Base-by-base conservation (phyloP, 2,797 vertebrate genomes). In the Halcyon badia region DNA sequence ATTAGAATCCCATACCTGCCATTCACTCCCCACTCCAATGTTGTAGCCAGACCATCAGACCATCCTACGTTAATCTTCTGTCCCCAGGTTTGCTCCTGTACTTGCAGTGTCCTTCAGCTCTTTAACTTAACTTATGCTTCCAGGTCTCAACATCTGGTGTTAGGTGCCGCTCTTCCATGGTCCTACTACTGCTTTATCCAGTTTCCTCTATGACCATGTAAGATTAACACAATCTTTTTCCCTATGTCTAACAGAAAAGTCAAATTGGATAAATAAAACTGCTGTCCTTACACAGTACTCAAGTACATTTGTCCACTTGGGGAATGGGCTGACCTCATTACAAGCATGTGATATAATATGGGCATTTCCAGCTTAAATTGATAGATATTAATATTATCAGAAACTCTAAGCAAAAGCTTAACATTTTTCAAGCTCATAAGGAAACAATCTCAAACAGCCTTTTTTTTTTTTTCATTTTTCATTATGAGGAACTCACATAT, bases 121-220 rank as follows among this genome's bases (percentile, higher is more conserved):
- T 56, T 58, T 15, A 62, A 70, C 6, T 84, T 33, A 25, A 70
- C 6, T 82, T 33, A 30, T 1, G 1, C 44, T 76, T 80, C 56
- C 41, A 83, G 26, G 14, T n/a, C 44, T 62, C 0, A 0, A 44
- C 13, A 57, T 31, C 17, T 54, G 33, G 6, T 49, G 6, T 66
- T n/a, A 66, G 30, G 15, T 5, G 4, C 10, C 35, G 13, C 13
- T 70, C n/a, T 64, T 87, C n/a, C 22, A 26, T 71, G 48, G 6
- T 24, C 14, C 37, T 24, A 2, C 18, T 39, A 30, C 28, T 44
- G 10, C 16, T 52, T 46, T 35, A 1, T 65, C 57, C 51, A 22
- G 10, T 52, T 73, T 70, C 17, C 11, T 6, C 31, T 83, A 22
- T 51, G 33, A 25, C 24, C 30, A 3, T 4, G 0, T 56, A 31